Base-by-base conservation (phyloP, 2,113 vertebrate genomes). In the Halcyon senegalensis region DNA sequence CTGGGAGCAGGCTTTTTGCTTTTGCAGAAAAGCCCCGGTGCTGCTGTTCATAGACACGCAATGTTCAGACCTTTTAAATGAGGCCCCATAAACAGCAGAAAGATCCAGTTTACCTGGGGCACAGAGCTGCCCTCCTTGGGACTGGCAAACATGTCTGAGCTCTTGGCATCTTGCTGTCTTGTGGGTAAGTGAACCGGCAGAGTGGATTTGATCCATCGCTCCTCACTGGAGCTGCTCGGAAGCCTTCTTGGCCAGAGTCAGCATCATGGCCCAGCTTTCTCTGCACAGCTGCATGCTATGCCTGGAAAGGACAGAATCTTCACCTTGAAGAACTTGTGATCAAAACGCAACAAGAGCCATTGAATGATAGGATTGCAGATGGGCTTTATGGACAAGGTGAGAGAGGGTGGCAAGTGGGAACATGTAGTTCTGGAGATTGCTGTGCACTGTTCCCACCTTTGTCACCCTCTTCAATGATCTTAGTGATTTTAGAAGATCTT, bases 251-350 rank as follows among this genome's bases (percentile, higher is more conserved):
- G 25, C 16, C 37, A 58, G 39, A 15, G 27, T 11, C 30, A 50
- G 33, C 1, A 0, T 3, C 1, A 1, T 75, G 73, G 90, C 24
- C 16, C 63, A 66, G 24, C 53, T 44, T 53, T 68, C 35, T 56
- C 48, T 79, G 44, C 1, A 3, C 58, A 76, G 31, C 37, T 86
- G 16, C 2, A 1, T 88, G 51, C 84, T 75, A 7, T 55, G 44
- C 14, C 55, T 72, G 10, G 39, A 73, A 96, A 94, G 93, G 84
- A 59, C 92, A 92, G 77, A 55, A 64, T 85, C 43, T 91, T 97
- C 93, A 94, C 96, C 94, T 95, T 94, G 91, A 93, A 75, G 56
- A 95, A 79, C 91, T 89, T 95, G 84, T 91, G 87, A 93, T 85
- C 53, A 76, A 78, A 87, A 79, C 62, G 46, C 73, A 74, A 28